A percentile compares a stretch with the other conserved stretches of the same genome.
Evolutionary conservation across 2,113 vertebrate species (phyloP).

Genomic region (Sturnira hondurensis): DNA sequence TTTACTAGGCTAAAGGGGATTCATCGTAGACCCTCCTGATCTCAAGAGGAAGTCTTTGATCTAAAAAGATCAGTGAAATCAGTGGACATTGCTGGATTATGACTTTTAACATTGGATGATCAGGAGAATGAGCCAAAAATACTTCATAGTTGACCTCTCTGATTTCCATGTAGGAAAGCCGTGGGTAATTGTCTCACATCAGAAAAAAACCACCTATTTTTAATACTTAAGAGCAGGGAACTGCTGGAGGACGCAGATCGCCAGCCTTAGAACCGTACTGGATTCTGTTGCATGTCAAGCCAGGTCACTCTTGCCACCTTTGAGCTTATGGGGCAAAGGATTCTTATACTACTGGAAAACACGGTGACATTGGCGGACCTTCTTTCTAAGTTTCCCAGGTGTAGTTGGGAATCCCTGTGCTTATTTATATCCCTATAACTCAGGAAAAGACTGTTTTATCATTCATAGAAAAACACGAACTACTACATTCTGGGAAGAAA

Average conservation of each 20-base stretch:
- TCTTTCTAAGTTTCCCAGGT: background rate
- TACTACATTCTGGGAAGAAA: background rate
- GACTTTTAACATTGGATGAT: background rate
- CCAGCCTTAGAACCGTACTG: background rate
- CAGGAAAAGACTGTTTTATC: background rate
- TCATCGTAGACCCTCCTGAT: background rate
- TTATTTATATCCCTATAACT: background rate
- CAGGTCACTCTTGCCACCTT: background rate
- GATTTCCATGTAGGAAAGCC: background rate
- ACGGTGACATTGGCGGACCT: background rate
- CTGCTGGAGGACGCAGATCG: background rate
- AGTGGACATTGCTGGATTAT: background rate
- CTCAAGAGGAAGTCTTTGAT: background rate
- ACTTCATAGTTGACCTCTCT: background rate
- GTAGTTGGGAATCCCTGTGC: background rate
- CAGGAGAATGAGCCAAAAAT: conserved; percentile 26
- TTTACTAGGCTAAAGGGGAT: background rate
- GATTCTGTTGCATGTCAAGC: background rate
- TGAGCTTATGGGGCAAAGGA: background rate
- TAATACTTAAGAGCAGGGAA: background rate
- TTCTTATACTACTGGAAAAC: background rate
- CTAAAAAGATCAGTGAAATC: background rate
- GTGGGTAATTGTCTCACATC: background rate
- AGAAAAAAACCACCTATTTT: background rate
- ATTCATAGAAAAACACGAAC: conserved; percentile 12